Base-by-base conservation (phyloP, 2,113 vertebrate species). In the Caranx melampygus region DNA sequence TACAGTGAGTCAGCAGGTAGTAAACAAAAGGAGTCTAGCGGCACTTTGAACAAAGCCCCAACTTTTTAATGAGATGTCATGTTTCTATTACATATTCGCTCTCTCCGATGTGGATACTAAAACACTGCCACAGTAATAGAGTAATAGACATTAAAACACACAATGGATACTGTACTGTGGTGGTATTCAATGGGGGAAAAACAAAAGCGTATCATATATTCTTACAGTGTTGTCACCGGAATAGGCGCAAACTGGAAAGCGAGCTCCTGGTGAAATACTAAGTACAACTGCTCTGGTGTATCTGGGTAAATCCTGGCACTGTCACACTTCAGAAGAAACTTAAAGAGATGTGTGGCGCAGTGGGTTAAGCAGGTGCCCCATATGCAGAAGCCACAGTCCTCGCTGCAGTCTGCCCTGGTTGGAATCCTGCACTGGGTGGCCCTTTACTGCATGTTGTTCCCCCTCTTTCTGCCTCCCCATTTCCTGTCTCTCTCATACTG, bases 1-100 rank as follows among this genome's bases (percentile, higher is more conserved):
- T 68, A 61, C 57, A 73, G 62, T 85, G 68, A 77, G 67, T 81
- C 83, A 81, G 83, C 78, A 72, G 57, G 47, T 68, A 57, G 40
- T 77, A 81, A 84, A 81, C 72, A 71, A 80, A 20, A 71, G 45
- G 54, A 61, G 60, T 49, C 37, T 16, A 5, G 5, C 8, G n/a
- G 59, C 42, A 40, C 64, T 55, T 40, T 11, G 54, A 84, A 76
- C 62, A 63, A 72, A 81, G 62, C 47, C 21, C 33, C 20, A 73
- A 72, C 52, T 81, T 85, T 72, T 40, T 72, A 77, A 85, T 79
- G 59, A 75, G 54, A 61, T 76, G 72, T 72, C 72, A 66, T 80
- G 72, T 81, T 76, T 73, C 78, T 77, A 35, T 85, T 55, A 68
- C 57, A 68, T 49, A 81, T 15, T 47, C 6, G 37, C 3, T 20